Conservation (phyloP, 2,113 vertebrate species). For the Dendropsophus ebraccatus region DNA sequence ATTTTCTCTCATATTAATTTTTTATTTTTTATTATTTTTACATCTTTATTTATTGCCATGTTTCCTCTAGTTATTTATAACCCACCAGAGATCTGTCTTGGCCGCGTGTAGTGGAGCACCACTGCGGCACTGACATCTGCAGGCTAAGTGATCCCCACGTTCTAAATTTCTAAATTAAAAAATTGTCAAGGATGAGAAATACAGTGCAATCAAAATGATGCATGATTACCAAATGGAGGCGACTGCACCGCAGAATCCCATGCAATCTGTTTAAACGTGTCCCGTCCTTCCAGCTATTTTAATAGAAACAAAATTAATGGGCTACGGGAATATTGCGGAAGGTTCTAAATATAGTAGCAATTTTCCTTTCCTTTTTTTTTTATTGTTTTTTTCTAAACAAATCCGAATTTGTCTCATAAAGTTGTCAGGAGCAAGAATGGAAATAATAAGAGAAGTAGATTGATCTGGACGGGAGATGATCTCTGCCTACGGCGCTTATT, state of each 20-base stretch:
- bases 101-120: not conserved
- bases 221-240: not conserved
- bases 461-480: not conserved
- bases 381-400: not conserved
- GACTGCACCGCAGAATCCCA: not conserved
- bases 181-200: slow-evolving; percentile 6
- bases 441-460: rapidly evolving
- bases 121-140: not conserved
- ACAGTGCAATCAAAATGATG: not conserved
- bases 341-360: not conserved
- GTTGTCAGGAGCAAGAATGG: not conserved
- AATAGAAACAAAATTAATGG: not conserved
- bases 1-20: no score
- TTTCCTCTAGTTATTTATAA: not conserved
- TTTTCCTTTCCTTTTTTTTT: not conserved
- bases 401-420: not conserved
- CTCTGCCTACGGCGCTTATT: not conserved
- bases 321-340: not conserved
- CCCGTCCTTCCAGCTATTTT: not conserved
- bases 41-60: no score
- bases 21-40: no score
- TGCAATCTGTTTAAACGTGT: not conserved
- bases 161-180: slow-evolving; percentile 1
- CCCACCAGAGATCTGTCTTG: not conserved
- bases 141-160: not conserved